A percentile compares a stretch with the other conserved stretches of the same genome.
Evolutionary conservation across 92 coral and sea anemone genomes (phyloP).

Genomic region (Porites lobata): DNA sequence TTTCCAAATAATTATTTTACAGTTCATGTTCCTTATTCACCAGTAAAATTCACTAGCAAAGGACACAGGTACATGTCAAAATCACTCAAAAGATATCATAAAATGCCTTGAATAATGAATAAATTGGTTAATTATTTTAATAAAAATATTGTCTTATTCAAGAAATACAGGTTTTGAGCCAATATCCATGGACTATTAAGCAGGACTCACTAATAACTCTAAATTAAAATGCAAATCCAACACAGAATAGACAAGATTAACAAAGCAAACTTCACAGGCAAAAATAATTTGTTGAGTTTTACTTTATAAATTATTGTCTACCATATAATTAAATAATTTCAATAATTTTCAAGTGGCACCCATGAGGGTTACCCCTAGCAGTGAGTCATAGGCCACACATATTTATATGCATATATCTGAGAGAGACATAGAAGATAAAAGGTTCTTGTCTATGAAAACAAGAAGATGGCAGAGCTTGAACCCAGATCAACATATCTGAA

Average conservation of each 20-base stretch:
- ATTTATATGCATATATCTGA: no score
- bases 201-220: background rate
- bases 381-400: no score
- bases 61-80: conserved; percentile 45
- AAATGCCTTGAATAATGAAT: background rate
- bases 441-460: no score
- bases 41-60: conserved; percentile 5
- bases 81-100: conserved; percentile 3
- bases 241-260: conserved; percentile 6
- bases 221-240: background rate
- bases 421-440: no score
- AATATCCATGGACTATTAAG: background rate
- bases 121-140: background rate
- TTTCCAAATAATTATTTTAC: background rate
- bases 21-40: background rate
- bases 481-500: no score
- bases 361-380: no score
- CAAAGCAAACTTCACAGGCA: no score
- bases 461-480: no score
- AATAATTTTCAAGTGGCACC: no score
- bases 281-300: background rate
- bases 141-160: background rate
- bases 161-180: background rate
- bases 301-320: no score
- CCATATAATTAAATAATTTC: no score